Conservation (phyloP, 2,113 vertebrate genomes). For the Channa maculata region DNA sequence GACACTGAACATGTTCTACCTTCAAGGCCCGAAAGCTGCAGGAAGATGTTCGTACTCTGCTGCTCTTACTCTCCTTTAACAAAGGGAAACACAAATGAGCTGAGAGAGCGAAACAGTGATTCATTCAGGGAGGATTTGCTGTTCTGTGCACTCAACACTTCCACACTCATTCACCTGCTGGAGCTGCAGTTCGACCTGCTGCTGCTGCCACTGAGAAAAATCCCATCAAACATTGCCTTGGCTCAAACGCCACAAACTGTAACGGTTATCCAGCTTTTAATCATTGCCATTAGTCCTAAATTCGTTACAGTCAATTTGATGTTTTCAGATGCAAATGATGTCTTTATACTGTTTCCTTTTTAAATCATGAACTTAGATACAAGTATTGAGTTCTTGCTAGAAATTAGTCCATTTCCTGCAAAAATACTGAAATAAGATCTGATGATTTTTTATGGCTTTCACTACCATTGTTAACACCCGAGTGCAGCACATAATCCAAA, state of each 20-base stretch:
- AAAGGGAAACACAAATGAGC: constrained; percentile 15
- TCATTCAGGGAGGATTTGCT: not conserved
- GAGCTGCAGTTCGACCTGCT: not conserved
- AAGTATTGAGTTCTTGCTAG: too few relatives aligned
- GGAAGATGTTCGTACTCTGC: not conserved
- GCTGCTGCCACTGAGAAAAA: not conserved
- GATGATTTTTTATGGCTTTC: too few relatives aligned
- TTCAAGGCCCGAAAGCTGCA: not conserved
- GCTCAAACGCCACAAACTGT: not conserved
- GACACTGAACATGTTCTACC: constrained; percentile 32
- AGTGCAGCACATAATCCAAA: too few relatives aligned
- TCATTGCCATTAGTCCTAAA: too few relatives aligned
- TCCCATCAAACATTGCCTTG: not conserved
- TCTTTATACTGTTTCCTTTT: too few relatives aligned
- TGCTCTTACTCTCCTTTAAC: not conserved
- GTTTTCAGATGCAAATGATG: too few relatives aligned
- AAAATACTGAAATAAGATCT: too few relatives aligned
- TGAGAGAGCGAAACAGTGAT: constrained; percentile 34
- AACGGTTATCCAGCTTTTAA: too few relatives aligned
- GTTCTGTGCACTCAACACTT: not conserved
- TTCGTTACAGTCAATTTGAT: too few relatives aligned
- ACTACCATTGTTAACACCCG: too few relatives aligned
- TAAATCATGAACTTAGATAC: too few relatives aligned
- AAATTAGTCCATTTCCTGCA: too few relatives aligned
- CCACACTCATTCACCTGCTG: not conserved